Evolutionary conservation across 2,113 vertebrate genomes (phyloP).

Genomic region (Ramphastos sulfuratus): DNA sequence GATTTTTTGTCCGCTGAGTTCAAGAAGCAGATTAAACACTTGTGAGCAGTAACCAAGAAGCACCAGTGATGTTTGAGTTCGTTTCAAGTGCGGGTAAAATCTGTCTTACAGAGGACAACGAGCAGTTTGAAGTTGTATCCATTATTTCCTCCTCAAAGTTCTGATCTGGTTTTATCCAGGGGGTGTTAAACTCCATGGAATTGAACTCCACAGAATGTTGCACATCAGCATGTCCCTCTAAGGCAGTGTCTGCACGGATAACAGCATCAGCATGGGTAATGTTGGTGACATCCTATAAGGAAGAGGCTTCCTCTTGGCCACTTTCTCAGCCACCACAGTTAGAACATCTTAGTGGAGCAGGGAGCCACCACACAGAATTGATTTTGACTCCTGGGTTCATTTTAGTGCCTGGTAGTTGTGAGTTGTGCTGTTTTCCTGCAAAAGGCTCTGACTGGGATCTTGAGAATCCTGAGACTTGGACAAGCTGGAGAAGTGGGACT

Average conservation of each 20-base stretch:
- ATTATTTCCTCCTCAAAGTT: background rate
- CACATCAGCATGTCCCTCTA: accelerated
- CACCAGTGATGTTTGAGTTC: background rate
- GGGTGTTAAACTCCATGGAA: background rate
- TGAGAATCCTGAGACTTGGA: no score
- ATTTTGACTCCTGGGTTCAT: background rate
- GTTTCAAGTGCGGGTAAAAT: background rate
- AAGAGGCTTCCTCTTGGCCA: background rate
- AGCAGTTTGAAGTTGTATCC: background rate
- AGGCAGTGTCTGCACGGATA: background rate
- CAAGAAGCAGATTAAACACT: background rate
- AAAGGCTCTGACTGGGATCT: background rate
- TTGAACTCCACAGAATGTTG: background rate
- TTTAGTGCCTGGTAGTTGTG: background rate
- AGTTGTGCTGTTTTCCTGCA: background rate
- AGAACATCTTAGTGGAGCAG: background rate
- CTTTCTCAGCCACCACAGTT: background rate
- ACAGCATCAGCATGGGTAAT: background rate
- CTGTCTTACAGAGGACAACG: background rate
- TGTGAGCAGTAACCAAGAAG: background rate
- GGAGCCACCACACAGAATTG: background rate
- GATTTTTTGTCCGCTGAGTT: background rate
- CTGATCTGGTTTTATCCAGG: background rate
- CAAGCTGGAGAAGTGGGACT: no score
- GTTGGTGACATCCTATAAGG: background rate